Base-by-base conservation (phyloP, 1,140 invertebrate species). In the Thalassaphorura encarpata region DNA sequence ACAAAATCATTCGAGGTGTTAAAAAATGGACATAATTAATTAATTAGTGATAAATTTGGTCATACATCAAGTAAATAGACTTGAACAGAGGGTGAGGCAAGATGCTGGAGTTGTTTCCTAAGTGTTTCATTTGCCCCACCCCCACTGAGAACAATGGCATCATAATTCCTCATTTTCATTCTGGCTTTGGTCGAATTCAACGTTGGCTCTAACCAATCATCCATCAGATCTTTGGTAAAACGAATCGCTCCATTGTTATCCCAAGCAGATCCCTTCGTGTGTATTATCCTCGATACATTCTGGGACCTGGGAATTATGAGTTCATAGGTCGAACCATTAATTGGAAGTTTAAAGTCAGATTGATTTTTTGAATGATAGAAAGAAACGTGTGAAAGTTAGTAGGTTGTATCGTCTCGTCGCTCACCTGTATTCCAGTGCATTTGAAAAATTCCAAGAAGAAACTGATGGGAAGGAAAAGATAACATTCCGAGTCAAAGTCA, bases 341-440 rank as follows among this genome's bases (percentile, higher is more conserved):
- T 31, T 51, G 16, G 16, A 51, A 19, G 23, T 15, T 11, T 28
- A n/a, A 36, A 8, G 27, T 36, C 31, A n/a, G 11, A 19, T 52
- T 40, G 18, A 52, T 52, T 52, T 36, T 26, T 41, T 26, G 39
- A 13, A 26, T 52, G n/a, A n/a, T n/a, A n/a, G n/a, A 13, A 5
- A 11, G 4, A 47, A 13, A 46, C n/a, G 28, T 33, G 23, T 49
- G 27, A 42, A 2, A 29, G n/a, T n/a, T n/a, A n/a, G n/a, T n/a
- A n/a, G n/a, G n/a, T 52, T 15, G 24, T 46, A 4, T 21, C 19
- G 40, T 15, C 3, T 29, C 23, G 36, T 21, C 19, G 48, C 29
- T 52, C n/a, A 64, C 58, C 56, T 64, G 52, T 50, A 64, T 61
- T 4, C 60, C 56, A 6, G 63, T 64, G 47, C 52, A 64, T 33